Percentiles rank a stretch among this genome's conserved stretches.
phyloP scores from a whole-genome alignment of 1,140 invertebrate species.

The Platyscapa corneri region DNA sequence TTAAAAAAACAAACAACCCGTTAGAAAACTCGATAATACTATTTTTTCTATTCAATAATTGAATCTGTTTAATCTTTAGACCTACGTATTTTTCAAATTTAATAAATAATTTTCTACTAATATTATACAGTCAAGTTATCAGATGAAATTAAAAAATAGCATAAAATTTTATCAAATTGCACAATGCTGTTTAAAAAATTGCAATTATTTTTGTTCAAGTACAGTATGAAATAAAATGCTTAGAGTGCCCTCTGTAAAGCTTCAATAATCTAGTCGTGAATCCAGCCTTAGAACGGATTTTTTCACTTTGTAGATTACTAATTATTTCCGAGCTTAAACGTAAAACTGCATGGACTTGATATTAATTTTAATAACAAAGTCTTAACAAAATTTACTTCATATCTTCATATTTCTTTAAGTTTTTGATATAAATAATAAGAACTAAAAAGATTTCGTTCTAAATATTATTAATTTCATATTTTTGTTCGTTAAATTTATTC shows the following conservation, averaged over 20 bases:
- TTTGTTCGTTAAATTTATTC: no score
- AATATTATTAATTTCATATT: no score
- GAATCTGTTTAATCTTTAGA: neutral
- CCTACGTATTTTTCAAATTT: neutral
- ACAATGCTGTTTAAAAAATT: neutral
- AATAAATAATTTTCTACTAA: neutral
- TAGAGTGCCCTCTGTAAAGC: neutral
- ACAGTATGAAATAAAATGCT: conserved; percentile 2
- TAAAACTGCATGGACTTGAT: neutral
- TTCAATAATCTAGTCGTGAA: conserved; percentile 27
- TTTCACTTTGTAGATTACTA: conserved; percentile 27
- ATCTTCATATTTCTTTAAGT: neutral
- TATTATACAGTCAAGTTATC: neutral
- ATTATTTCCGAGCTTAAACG: conserved; percentile 3
- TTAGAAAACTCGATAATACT: neutral
- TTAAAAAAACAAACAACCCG: neutral
- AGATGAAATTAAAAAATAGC: neutral
- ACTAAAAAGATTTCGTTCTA: neutral
- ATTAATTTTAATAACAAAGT: conserved; percentile 20
- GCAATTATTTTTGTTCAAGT: conserved; percentile 11
- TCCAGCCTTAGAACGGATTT: neutral
- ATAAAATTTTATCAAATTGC: no score
- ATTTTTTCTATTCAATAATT: neutral
- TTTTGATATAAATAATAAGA: neutral
- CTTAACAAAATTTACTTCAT: neutral